These are phyloP conservation scores for Mesitornis unicolor DNA, from an alignment of 2,113 vertebrate species.

Conservation along the genomic window DNA sequence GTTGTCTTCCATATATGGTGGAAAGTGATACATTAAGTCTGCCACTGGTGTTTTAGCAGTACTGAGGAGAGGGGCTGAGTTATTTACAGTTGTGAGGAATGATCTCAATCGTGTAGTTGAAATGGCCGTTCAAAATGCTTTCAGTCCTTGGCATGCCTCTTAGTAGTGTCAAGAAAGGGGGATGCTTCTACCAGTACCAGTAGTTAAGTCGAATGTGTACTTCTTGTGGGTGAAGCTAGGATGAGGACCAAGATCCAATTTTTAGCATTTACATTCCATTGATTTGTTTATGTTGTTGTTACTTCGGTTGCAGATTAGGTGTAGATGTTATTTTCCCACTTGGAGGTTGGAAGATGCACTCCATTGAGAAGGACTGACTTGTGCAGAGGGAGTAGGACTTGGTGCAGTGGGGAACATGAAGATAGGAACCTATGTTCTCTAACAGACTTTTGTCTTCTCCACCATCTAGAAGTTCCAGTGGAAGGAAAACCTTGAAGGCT, in stretches of 20 bases:
- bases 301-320: background rate
- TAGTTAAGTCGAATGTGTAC: background rate
- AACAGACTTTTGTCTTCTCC: constrained; percentile 45
- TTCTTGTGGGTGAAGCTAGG: background rate
- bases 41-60: background rate
- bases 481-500: constrained; percentile 40
- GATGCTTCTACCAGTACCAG: background rate
- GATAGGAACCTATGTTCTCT: background rate
- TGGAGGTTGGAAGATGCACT: background rate
- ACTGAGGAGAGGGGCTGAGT: background rate
- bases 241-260: background rate
- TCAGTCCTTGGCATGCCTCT: background rate
- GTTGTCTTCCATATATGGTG: background rate
- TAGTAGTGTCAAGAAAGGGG: background rate
- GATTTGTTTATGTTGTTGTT: background rate
- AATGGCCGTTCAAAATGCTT: background rate
- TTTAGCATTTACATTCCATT: background rate
- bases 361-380: background rate
- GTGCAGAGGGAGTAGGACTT: background rate
- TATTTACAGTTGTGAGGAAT: background rate
- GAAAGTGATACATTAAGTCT: background rate
- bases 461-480: constrained; percentile 37
- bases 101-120: background rate
- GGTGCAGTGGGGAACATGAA: background rate
- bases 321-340: background rate